Conservation (phyloP, 2,888 invertebrate genomes). For the Homarus gammarus region DNA sequence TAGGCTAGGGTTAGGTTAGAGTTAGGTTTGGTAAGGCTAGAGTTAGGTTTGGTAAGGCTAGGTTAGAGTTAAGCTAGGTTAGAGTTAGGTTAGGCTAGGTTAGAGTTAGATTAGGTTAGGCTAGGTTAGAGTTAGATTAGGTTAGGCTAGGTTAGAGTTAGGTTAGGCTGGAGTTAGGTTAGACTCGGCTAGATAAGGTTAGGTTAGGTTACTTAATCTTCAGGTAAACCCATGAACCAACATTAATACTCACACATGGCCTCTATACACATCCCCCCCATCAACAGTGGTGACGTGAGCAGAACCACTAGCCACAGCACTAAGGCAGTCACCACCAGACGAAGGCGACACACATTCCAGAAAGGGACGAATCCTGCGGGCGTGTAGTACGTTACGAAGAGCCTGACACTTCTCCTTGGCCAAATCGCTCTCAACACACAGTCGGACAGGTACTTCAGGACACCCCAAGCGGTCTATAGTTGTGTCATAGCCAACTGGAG, state of each 20-base stretch:
- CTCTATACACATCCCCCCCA: conserved; percentile 61
- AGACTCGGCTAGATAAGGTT: too few relatives aligned
- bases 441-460: conserved; percentile 79
- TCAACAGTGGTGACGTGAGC: conserved; percentile 83
- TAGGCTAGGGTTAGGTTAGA: too few relatives aligned
- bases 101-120: too few relatives aligned
- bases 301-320: conserved; percentile 86
- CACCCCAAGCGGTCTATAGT: conserved; percentile 79
- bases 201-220: neutral
- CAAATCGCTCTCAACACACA: conserved; percentile 85
- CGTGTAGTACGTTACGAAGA: conserved; percentile 86
- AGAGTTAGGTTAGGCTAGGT: too few relatives aligned
- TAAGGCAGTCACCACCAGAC: conserved; percentile 85
- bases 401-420: conserved; percentile 88
- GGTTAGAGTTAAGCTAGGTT: too few relatives aligned
- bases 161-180: too few relatives aligned
- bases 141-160: too few relatives aligned
- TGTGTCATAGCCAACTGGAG: conserved; percentile 78
- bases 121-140: too few relatives aligned
- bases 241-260: conserved; percentile 55
- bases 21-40: too few relatives aligned
- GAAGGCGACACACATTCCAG: conserved; percentile 87
- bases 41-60: too few relatives aligned
- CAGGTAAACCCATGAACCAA: neutral
- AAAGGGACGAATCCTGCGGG: conserved; percentile 88